Evolutionary conservation across 2,888 invertebrate species (phyloP).

Genomic region (Heliconius aoede): DNA sequence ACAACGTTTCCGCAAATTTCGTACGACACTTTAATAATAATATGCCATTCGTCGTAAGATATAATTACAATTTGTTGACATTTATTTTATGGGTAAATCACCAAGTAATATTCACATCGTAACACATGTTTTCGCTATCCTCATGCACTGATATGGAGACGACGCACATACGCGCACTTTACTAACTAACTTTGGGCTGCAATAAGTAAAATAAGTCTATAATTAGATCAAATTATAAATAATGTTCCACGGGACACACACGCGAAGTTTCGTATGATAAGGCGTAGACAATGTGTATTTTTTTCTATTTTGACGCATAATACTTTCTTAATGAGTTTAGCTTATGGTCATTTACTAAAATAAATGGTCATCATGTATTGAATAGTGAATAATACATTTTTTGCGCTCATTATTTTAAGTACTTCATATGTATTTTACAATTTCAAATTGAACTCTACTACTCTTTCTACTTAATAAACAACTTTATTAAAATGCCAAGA

Average conservation of each 20-base stretch:
- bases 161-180: constrained; percentile 62
- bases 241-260: constrained; percentile 74
- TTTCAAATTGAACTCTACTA: background rate
- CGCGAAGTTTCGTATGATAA: constrained; percentile 75
- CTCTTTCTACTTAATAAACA: background rate
- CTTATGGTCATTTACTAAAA: constrained; percentile 46
- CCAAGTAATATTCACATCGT: constrained; percentile 77
- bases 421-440: background rate
- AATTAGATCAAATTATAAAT: constrained; percentile 75
- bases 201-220: constrained; percentile 70
- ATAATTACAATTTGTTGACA: constrained; percentile 77
- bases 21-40: constrained; percentile 52
- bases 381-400: constrained; percentile 26
- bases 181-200: constrained; percentile 66
- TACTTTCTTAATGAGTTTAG: constrained; percentile 48
- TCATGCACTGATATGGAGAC: constrained; percentile 61
- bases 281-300: constrained; percentile 65
- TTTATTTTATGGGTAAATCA: constrained; percentile 62
- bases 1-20: constrained; percentile 47
- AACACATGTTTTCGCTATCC: constrained; percentile 79
- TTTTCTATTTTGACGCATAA: constrained; percentile 71
- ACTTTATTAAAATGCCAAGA: background rate
- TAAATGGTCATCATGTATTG: constrained; percentile 50
- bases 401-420: background rate
- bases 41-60: constrained; percentile 56